These are phyloP conservation scores for Ptychadena robeensis DNA, from an alignment of 2,797 vertebrate genomes.

Conservation along the genomic window DNA sequence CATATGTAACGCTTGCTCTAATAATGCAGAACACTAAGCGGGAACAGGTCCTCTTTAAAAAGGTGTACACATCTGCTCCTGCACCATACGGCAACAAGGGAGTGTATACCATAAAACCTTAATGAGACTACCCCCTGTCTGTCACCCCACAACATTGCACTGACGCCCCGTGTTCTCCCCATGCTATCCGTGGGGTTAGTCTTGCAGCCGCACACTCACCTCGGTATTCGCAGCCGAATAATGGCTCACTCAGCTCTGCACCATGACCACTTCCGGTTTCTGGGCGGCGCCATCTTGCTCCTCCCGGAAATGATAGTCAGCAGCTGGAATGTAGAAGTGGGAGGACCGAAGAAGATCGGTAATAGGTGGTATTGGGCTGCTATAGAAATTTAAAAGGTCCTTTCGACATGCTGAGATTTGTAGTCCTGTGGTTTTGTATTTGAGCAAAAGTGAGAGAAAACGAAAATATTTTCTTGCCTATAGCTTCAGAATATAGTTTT, in stretches of 20 bases:
- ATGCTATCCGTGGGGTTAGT: too few species aligned
- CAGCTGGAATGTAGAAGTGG: not conserved
- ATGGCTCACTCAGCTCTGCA: conserved; percentile 38
- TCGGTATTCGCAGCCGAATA: not conserved
- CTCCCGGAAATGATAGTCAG: conserved; percentile 25
- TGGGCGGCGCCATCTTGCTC: conserved; percentile 33
- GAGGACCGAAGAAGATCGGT: too few species aligned
- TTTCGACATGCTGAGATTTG: not conserved
- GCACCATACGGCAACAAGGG: too few species aligned
- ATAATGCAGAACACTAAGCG: too few species aligned
- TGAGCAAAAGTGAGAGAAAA: not conserved
- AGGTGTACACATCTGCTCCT: too few species aligned
- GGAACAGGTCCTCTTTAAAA: too few species aligned
- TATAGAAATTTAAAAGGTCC: not conserved
- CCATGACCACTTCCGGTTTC: conserved; percentile 29
- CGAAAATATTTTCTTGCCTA: not conserved
- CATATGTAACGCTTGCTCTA: too few species aligned
- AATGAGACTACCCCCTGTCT: not conserved
- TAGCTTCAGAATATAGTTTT: too few species aligned
- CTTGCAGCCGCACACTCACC: not conserved
- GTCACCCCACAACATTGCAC: not conserved
- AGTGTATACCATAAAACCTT: too few species aligned
- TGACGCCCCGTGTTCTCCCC: too few species aligned
- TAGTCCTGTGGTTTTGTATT: not conserved
- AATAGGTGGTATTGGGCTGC: too few species aligned